phyloP scores from a whole-genome alignment of 2,113 vertebrate species.

The Antechinus flavipes region DNA sequence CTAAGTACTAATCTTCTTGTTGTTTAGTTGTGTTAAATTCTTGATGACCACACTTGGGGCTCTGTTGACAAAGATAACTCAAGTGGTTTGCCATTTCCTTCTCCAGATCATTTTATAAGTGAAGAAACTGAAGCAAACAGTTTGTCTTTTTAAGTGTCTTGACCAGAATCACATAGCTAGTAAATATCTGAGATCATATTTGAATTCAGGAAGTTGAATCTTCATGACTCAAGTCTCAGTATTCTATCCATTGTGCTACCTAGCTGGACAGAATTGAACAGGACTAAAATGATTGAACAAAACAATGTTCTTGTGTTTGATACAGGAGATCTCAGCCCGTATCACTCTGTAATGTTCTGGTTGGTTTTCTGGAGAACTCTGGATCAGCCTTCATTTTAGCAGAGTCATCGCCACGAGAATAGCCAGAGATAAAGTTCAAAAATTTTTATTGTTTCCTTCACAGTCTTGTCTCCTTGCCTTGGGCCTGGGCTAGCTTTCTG shows the following conservation, averaged over 20 bases:
- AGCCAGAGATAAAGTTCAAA: too few species aligned
- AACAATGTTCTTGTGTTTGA: neutral
- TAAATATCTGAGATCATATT: neutral
- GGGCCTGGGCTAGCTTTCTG: too few species aligned
- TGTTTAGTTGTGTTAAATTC: neutral
- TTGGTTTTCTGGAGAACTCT: too few species aligned
- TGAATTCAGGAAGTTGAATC: neutral
- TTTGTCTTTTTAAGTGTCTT: neutral
- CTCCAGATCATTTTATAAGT: neutral
- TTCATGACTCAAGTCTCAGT: neutral
- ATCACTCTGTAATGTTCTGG: too few species aligned
- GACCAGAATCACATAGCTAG: neutral
- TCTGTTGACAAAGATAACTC: neutral
- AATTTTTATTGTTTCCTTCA: too few species aligned
- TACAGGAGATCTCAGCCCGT: neutral
- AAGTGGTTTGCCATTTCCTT: neutral
- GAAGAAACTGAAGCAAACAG: neutral
- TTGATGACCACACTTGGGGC: neutral
- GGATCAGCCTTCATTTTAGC: too few species aligned
- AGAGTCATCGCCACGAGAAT: too few species aligned
- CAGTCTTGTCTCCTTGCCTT: too few species aligned
- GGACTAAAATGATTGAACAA: too few species aligned
- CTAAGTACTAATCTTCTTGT: neutral
- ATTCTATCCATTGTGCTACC: neutral
- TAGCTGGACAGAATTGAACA: neutral